Evolutionary conservation across 2,797 vertebrate genomes (phyloP), one percentile per base, ranked within the genome.

Genomic region (Fundulus diaphanus): DNA sequence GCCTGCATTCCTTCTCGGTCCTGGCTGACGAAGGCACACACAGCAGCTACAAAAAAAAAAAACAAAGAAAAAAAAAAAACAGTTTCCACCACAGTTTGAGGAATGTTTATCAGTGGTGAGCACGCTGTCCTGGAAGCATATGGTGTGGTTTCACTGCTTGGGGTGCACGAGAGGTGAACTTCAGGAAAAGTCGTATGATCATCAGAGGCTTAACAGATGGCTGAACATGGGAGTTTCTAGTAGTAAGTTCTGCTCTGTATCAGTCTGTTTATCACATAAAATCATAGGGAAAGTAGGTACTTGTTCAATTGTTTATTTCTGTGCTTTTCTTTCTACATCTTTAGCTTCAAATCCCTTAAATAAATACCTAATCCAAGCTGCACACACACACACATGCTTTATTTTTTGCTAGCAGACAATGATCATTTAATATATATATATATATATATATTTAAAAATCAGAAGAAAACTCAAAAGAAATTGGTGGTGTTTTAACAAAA

Each of bases 31-130:
- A 94, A 93, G 88, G 77, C 88, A 85, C 87, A 89, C 88, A 91
- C 89, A 92, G 89, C 85, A 85, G 85, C 82, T 83, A 86, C 69
- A 57, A 76, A 72, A 78, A 82, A 74, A 83, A 77, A 78, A 85
- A 83, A 81, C 73, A 83, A 77, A 78, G 84, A 83, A 81, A 84
- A 85, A 3, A 59, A 61, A 22, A 61, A 69, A 79, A n/a, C 79
- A 59, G 82, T 92, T 93, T 90, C 89, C 90, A 92, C 91, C 92
- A 89, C 90, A 93, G 91, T 92, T 89, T 91, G 87, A 90, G 90
- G 92, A 93, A 92, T 93, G 92, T 94, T 93, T 93, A 93, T 94
- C 93, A 91, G 91, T 83, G 92, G 91, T 93, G 72, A 93, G 91
- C 89, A 88, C 76, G 69, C 85, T 91, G 89, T 90, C 88, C 90